These are phyloP conservation scores for Megastigmus dorsalis DNA, from an alignment of 2,888 invertebrate genomes.

Conservation along the genomic window DNA sequence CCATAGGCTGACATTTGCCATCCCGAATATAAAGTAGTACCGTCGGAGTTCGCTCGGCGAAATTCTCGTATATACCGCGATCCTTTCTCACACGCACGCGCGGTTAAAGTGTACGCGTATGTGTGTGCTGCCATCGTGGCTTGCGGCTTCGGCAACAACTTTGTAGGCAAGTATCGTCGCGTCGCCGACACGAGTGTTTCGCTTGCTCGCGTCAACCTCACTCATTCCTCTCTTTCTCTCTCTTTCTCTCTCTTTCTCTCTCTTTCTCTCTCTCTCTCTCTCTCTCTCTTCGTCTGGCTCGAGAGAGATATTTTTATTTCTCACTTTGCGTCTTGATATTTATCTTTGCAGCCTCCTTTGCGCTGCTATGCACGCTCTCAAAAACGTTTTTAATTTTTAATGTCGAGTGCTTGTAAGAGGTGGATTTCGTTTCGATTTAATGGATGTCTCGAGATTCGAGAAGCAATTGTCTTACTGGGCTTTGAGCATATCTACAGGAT, in stretches of 20 bases:
- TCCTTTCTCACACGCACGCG: not conserved
- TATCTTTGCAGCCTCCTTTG: conserved; percentile 14
- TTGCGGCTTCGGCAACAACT: not conserved
- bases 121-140: not conserved
- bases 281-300: too few species aligned
- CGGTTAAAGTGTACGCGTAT: not conserved
- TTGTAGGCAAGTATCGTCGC: conserved; percentile 11
- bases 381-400: too few species aligned
- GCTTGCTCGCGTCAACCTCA: not conserved
- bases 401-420: too few species aligned
- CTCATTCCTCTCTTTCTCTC: too few species aligned
- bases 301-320: too few species aligned
- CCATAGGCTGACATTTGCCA: conserved; percentile 59
- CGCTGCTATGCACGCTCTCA: not conserved
- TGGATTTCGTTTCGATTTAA: too few species aligned
- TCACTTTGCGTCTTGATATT: too few species aligned
- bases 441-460: too few species aligned
- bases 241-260: too few species aligned
- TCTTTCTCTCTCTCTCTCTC: too few species aligned
- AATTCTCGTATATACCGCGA: not conserved
- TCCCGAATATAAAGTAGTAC: conserved; percentile 66
- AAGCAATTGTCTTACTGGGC: too few species aligned
- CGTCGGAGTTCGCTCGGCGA: not conserved
- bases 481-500: too few species aligned
- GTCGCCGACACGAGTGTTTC: not conserved